Base-by-base conservation (phyloP, 2,113 vertebrate genomes). In the Crotalus viridis region DNA sequence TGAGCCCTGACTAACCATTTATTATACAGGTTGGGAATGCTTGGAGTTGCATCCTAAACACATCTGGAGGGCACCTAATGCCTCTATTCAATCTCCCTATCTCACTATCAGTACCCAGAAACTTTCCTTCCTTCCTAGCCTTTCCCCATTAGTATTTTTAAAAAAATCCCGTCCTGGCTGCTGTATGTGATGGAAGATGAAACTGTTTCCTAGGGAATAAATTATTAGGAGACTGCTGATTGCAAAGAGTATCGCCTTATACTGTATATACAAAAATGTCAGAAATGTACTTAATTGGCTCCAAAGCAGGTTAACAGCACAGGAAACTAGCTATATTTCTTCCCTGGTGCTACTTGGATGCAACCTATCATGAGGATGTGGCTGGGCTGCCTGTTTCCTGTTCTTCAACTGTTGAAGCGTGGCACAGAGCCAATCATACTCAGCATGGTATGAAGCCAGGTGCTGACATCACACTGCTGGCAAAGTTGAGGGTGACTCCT, bases 401-500 rank as follows among this genome's bases (percentile, higher is more conserved):
- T 90, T 87, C 55, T 54, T 61, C 46, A 89, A 64, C 52, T 87
- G 56, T 43, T 64, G 48, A 43, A 85, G 56, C 46, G 51, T 89
- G 88, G 69, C 88, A 93, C 61, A 33, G 51, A 93, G 69, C 43
- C 10, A 89, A 55, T 61, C 54, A 51, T 89, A 51, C 46, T 87
- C 46, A 87, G 89, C 81, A 39, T 86, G 74, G 81, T 39, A 85
- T 28, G 81, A 93, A 90, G 89, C 92, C 92, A 93, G 90, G 88
- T 19, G 46, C 22, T 93, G 92, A 93, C 74, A 87, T 93, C 55
- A 90, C 48, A 90, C 46, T 28, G n/a, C 33, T 90, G 92, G 92
- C 89, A 90, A 93, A 85, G 12, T 52, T 54, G 81, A 54, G 22
- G 24, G n/a, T 3, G 51, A 17, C 39, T 28, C 21, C 10, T 43